Evolutionary conservation across 2,888 invertebrate species (phyloP), one percentile per base, ranked within the genome.

Genomic region (Hipparchia semele): DNA sequence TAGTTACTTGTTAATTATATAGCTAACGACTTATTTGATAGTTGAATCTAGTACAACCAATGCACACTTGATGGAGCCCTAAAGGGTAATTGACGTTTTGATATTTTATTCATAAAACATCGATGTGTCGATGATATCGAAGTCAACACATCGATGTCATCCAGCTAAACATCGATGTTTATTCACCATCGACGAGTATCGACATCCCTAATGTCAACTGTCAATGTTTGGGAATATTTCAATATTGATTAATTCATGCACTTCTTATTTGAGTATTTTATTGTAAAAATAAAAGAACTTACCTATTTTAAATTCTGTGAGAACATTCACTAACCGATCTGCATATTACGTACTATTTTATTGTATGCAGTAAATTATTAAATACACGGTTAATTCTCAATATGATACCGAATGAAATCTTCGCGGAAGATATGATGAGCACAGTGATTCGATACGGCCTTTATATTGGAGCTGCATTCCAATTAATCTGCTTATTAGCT

Each of bases 391-490:
- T 23, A n/a, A 67, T 46, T 13, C 33, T n/a, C 10, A 78, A 72
- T 70, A 93, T 94, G 94, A 95, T 95, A 79, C 95, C 95, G 3
- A 94, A 79, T 77, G 94, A 94, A 79, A 92, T 94, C 77, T 94
- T 91, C 73, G 87, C 95, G 46, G 96, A 96, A 88, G 96, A 96
- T 84, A 89, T 96, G 80, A 95, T 97, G 81, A 96, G 96, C 76
- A 95, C 96, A 13, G 90, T 97, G 74, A 95, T 98, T 51, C 95
- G 97, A 53, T 97, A 96, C 87, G 98, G 98, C 12, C 91, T 98
- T 6, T 98, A 98, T 83, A 91, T 98, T 56, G 98, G 98, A 6
- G 98, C 98, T 13, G 95, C 97, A n/a, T 98, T 98, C 83, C 98
- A 98, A 90, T 89, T 98, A 72, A 90, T 96, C 39, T 98, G 98